A percentile compares a stretch with the other conserved stretches of the same genome.
These are phyloP conservation scores for Coluber constrictor DNA, from an alignment of 2,797 vertebrate species.

Conservation along the genomic window DNA sequence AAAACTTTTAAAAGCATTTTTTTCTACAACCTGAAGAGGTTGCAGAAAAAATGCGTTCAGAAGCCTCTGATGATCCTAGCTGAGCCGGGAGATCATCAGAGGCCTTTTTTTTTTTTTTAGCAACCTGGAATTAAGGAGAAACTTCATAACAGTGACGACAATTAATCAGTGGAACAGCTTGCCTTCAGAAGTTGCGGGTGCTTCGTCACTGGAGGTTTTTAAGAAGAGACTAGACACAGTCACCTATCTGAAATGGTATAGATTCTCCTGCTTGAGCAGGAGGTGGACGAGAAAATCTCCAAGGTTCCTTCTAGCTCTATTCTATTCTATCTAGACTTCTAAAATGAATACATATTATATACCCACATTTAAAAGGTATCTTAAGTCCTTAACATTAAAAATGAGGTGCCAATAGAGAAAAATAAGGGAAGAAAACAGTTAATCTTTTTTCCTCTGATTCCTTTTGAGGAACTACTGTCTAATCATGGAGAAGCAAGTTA, in stretches of 20 bases:
- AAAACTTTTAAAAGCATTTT: no score
- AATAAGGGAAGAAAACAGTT: neutral
- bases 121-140: no score
- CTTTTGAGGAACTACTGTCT: neutral
- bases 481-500: neutral
- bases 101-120: no score
- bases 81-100: no score
- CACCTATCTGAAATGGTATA: neutral
- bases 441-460: neutral
- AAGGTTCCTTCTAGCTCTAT: neutral
- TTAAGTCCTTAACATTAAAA: neutral
- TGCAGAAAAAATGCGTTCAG: no score
- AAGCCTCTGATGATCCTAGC: no score
- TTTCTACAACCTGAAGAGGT: no score
- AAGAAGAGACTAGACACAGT: no score
- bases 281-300: neutral
- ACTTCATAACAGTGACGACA: no score
- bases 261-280: neutral
- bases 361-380: neutral
- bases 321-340: neutral
- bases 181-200: no score
- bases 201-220: no score
- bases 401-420: neutral
- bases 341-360: neutral
- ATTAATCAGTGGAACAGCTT: no score